phyloP scores from a whole-genome alignment of 2,888 invertebrate genomes.

The Ormyrus thymus region DNA sequence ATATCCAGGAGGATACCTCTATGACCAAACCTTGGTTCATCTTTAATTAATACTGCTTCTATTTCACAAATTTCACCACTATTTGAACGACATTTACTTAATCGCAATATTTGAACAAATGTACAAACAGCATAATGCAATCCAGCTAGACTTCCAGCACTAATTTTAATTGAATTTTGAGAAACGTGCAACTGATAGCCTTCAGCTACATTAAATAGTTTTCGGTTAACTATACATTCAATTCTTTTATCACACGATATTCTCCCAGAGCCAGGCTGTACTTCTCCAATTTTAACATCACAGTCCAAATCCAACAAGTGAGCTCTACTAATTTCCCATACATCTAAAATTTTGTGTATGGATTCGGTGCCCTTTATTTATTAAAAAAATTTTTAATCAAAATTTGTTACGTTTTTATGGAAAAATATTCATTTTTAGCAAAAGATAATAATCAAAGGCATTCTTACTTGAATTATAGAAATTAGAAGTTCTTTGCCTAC shows the following conservation, averaged over 20 bases:
- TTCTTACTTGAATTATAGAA: constrained; percentile 73
- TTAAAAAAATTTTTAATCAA: constrained; percentile 39
- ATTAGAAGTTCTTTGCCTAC: constrained; percentile 75
- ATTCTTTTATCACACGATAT: constrained; percentile 74
- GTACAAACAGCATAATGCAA: constrained; percentile 79
- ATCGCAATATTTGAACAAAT: constrained; percentile 77
- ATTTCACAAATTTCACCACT: constrained; percentile 69
- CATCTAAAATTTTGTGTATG: constrained; percentile 75
- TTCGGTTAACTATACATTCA: constrained; percentile 77
- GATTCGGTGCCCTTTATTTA: constrained; percentile 69
- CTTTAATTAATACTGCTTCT: constrained; percentile 77
- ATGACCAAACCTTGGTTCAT: constrained; percentile 77
- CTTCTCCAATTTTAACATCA: constrained; percentile 75
- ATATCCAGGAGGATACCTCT: constrained; percentile 79
- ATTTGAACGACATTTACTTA: constrained; percentile 69
- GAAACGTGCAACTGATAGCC: constrained; percentile 77
- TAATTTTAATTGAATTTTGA: constrained; percentile 76
- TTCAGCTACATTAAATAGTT: constrained; percentile 75
- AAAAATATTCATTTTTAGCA: background rate
- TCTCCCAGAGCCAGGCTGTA: constrained; percentile 73
- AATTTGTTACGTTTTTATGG: background rate
- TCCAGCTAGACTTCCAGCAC: constrained; percentile 77
- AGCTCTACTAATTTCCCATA: constrained; percentile 76
- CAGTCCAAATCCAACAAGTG: constrained; percentile 75
- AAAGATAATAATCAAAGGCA: background rate